Evolutionary conservation across 2,888 invertebrate genomes (phyloP), one percentile per base, ranked within the genome.

Genomic region (Pseudococcus longispinus): DNA sequence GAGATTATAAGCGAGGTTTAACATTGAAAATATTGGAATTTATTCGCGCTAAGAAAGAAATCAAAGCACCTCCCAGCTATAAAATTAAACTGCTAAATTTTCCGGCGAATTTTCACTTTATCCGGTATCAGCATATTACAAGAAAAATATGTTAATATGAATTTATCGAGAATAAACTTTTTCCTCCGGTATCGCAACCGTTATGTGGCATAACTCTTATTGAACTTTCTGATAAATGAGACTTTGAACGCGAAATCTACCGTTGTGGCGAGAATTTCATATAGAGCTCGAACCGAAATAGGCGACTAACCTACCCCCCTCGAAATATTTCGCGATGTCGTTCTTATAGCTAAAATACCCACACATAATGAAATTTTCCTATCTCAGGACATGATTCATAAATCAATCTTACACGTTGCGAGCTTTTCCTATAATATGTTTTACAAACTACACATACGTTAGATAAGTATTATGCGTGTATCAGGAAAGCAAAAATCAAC

Each of bases 201-300:
- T 1, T 70, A 29, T 8, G 9, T 18, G 4, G 70, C 70, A 29
- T 70, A 29, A 70, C 70, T 70, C 70, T 70, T 70, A 70, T 70
- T 70, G 70, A 70, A 70, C 70, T 70, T 70, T 70, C 70, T 70
- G 70, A 70, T 70, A 70, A 70, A 70, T 70, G 70, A 70, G 70
- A 29, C 70, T 70, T 70, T 29, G n/a, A 70, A 70, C 29, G 70
- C 29, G 18, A 70, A 70, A 70, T 29, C 70, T 29, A 70, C 29
- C 70, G 13, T 18, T 18, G 29, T 8, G 23, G 23, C n/a, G 65
- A 26, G 26, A 70, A 70, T 70, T 70, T 70, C 70, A 70, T 70
- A 70, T 65, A 70, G 18, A 29, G 5, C 37, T 37, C 37, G 37
- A 37, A 37, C 18, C 15, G 32, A 70, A 70, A 70, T 70, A 37